phyloP scores from a whole-genome alignment of 2,113 vertebrate species.

The Cyphomyrus plagiostoma region DNA sequence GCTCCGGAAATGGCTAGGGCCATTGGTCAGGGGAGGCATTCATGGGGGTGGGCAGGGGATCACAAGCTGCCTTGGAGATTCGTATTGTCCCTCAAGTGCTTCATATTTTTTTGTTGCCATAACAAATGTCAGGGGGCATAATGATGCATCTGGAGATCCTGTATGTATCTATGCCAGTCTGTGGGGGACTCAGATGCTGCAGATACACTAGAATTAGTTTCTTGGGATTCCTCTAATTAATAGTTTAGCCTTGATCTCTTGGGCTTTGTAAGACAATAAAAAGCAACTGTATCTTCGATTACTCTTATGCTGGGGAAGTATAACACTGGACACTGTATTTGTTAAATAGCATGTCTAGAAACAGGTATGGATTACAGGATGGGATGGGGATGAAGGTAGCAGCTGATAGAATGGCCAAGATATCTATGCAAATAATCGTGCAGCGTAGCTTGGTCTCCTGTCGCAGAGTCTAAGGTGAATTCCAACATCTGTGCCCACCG shows the following conservation, averaged over 20 bases:
- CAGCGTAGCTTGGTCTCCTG: neutral
- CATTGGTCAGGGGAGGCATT: constrained; percentile 32
- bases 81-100: constrained; percentile 34
- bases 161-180: neutral
- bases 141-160: neutral
- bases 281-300: neutral
- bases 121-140: constrained; percentile 10
- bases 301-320: neutral
- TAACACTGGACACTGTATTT: neutral
- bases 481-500: neutral
- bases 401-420: neutral
- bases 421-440: neutral
- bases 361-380: neutral
- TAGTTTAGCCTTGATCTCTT: neutral
- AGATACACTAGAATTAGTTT: neutral
- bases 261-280: neutral
- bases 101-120: neutral
- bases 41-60: constrained; percentile 47
- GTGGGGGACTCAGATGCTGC: neutral
- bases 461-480: neutral
- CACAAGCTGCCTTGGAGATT: constrained; percentile 43
- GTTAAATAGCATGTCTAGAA: neutral
- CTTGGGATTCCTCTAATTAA: neutral
- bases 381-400: neutral
- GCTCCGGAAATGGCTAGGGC: constrained; percentile 17